Conservation (phyloP, 2,888 invertebrate species). For the Amaurobius ferox region DNA sequence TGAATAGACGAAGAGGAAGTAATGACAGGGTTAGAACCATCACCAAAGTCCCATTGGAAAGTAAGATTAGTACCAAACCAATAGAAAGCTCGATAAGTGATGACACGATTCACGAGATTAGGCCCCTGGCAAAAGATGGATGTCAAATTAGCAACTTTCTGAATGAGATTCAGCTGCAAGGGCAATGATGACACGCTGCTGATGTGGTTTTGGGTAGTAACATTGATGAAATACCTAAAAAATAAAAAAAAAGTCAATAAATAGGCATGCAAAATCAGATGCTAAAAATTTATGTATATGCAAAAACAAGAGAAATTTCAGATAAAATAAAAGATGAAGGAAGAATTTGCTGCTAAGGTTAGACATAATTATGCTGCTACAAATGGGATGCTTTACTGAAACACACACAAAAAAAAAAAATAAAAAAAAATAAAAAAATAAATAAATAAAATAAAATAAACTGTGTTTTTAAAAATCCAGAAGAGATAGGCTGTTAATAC, state of each 20-base stretch:
- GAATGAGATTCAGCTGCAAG: conserved; percentile 75
- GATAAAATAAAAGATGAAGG: too few species aligned
- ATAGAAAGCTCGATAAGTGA: conserved; percentile 75
- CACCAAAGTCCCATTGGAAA: conserved; percentile 77
- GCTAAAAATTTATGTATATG: too few species aligned
- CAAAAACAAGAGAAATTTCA: too few species aligned
- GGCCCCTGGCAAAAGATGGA: conserved; percentile 72
- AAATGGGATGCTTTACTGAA: too few species aligned
- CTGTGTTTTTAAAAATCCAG: too few species aligned
- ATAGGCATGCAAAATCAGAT: too few species aligned
- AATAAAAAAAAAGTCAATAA: conserved; percentile 53
- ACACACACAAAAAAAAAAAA: too few species aligned
- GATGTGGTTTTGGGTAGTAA: conserved; percentile 76
- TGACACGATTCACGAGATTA: conserved; percentile 74
- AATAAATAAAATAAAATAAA: too few species aligned
- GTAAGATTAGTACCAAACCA: conserved; percentile 76
- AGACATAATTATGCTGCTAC: too few species aligned
- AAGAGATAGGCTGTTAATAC: too few species aligned
- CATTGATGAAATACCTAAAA: conserved; percentile 75
- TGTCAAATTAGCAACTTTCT: conserved; percentile 68
- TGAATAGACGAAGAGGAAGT: conserved; percentile 54
- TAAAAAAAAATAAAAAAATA: too few species aligned
- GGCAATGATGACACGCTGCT: conserved; percentile 75
- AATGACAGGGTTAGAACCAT: conserved; percentile 74
- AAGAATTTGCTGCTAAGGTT: too few species aligned